Evolutionary conservation across 53 echinoderm and acorn worm species (phyloP).

Genomic region (Zoroaster sp.): DNA sequence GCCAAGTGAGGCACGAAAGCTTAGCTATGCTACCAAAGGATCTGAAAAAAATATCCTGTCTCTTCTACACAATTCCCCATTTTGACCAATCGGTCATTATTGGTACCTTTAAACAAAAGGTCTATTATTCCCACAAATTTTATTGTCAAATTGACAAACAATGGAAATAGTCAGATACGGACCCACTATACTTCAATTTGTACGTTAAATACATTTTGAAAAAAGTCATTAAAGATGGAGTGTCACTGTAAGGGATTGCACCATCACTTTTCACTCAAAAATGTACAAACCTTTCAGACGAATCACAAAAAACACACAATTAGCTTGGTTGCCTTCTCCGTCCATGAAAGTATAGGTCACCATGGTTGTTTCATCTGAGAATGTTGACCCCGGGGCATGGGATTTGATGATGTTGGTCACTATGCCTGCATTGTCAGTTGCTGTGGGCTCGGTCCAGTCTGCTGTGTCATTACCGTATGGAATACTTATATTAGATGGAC

Average conservation of each 20-base stretch:
- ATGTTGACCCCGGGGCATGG: conserved; percentile 56
- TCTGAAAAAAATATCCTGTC: no score
- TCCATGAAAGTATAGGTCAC: conserved; percentile 69
- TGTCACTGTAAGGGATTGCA: background rate
- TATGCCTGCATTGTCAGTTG: conserved; percentile 40
- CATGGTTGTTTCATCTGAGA: conserved; percentile 38
- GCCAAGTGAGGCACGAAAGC: no score
- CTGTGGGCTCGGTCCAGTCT: conserved; percentile 60
- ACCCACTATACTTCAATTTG: no score
- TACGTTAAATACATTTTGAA: background rate
- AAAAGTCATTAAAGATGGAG: background rate
- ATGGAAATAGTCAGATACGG: no score
- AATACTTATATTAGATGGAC: conserved; percentile 14
- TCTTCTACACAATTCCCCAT: no score
- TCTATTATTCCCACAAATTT: no score
- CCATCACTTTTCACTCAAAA: no score
- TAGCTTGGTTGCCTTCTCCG: conserved; percentile 34
- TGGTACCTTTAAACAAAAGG: no score
- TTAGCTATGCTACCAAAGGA: no score
- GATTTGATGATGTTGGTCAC: background rate
- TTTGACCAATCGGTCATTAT: no score
- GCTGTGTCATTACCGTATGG: background rate
- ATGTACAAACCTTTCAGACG: conserved; percentile 2
- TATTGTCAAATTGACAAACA: no score
- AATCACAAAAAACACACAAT: conserved; percentile 62